phyloP scores from a whole-genome alignment of 2,888 invertebrate genomes.

The Pseudococcus longispinus region DNA sequence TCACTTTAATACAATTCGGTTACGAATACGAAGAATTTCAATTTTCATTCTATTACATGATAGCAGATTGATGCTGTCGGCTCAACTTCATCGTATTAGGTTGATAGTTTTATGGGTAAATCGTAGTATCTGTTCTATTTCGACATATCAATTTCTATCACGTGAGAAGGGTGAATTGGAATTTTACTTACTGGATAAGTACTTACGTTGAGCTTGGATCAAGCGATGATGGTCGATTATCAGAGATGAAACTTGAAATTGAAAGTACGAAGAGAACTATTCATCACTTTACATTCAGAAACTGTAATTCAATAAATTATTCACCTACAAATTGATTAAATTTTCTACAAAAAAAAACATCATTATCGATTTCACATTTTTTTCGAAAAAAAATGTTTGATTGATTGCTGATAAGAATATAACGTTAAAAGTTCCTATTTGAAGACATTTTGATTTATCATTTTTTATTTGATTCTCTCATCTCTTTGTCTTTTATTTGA shows the following conservation, averaged over 20 bases:
- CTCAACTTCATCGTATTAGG: neutral
- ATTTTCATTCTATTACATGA: neutral
- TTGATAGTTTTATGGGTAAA: neutral
- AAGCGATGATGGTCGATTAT: neutral
- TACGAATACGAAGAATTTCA: slow-evolving; percentile 14
- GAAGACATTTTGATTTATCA: too few species aligned
- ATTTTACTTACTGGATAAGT: neutral
- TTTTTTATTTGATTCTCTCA: too few species aligned
- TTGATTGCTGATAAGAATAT: too few species aligned
- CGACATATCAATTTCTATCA: neutral
- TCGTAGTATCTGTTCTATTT: neutral
- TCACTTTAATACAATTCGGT: neutral
- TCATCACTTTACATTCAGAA: neutral
- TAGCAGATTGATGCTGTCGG: slow-evolving; percentile 13
- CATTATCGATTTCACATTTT: too few species aligned
- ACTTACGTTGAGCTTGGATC: neutral
- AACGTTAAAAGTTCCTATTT: too few species aligned
- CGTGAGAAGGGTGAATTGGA: neutral
- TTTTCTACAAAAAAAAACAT: too few species aligned
- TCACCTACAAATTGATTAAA: too few species aligned
- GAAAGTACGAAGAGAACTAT: neutral
- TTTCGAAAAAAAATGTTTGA: too few species aligned
- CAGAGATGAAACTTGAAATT: neutral
- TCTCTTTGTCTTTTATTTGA: too few species aligned
- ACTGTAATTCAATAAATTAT: neutral